phyloP scores from a whole-genome alignment of 2,888 invertebrate species.

The Agonopterix alstromeriana region DNA sequence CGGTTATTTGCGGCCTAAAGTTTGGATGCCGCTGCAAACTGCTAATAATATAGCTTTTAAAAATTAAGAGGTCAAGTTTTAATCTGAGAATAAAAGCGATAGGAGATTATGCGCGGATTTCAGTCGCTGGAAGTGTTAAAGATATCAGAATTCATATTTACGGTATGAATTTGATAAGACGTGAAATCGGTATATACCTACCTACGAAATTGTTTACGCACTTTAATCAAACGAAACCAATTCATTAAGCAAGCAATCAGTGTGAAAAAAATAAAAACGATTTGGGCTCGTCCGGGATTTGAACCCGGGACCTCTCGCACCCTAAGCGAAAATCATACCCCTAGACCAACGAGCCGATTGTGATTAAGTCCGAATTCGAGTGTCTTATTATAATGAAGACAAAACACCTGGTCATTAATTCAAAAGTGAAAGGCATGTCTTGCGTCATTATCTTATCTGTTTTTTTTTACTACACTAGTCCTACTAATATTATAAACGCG shows the following conservation, averaged over 20 bases:
- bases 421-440: slow-evolving; percentile 7
- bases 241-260: no score
- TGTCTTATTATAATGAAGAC: background rate
- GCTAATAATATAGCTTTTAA: slow-evolving; percentile 26
- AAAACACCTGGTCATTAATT: background rate
- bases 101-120: no score
- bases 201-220: no score
- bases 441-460: no score
- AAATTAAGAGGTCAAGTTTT: background rate
- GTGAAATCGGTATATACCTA: no score
- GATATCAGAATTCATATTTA: no score
- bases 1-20: slow-evolving; percentile 43
- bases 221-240: no score
- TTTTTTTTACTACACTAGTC: no score
- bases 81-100: no score
- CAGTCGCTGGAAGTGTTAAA: no score
- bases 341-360: slow-evolving; percentile 64
- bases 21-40: slow-evolving; percentile 34
- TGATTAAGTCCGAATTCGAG: background rate
- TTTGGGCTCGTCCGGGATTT: slow-evolving; percentile 74
- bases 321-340: slow-evolving; percentile 76
- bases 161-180: no score
- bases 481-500: no score
- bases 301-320: slow-evolving; percentile 77
- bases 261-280: slow-evolving; percentile 10